Evolutionary conservation across 1,140 invertebrate genomes (phyloP).

Genomic region (Acromyrmex echinatior): DNA sequence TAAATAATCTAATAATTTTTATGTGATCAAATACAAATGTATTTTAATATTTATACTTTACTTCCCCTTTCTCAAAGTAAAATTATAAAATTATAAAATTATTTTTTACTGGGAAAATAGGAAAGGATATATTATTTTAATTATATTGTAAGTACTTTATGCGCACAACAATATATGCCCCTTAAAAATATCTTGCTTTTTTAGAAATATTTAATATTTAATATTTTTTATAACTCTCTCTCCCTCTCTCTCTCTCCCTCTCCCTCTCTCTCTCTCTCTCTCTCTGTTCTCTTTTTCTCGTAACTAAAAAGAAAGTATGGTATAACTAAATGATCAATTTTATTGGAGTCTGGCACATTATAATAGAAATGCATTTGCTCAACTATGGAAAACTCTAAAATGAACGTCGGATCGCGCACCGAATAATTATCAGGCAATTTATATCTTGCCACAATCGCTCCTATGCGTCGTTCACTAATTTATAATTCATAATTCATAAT

Average conservation of each 20-base stretch:
- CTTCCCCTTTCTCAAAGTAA: not conserved
- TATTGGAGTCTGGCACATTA: not conserved
- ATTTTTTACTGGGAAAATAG: not conserved
- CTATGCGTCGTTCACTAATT: conserved; percentile 67
- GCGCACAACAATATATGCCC: not conserved
- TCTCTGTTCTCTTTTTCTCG: not conserved
- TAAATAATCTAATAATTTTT: not conserved
- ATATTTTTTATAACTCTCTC: not conserved
- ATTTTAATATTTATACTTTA: not conserved
- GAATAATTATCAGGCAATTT: conserved; percentile 78
- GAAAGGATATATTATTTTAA: conserved; percentile 25
- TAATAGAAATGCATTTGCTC: conserved; percentile 27
- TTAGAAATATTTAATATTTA: not conserved
- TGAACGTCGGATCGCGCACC: conserved; percentile 36
- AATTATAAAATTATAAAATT: conserved; percentile 23
- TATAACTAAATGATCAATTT: conserved; percentile 33
- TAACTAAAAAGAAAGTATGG: not conserved
- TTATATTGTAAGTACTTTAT: conserved; percentile 12
- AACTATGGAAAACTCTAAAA: conserved; percentile 32
- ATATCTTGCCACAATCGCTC: conserved; percentile 65
- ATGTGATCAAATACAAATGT: conserved; percentile 3
- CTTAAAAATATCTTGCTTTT: not conserved
- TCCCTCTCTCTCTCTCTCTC: not conserved
- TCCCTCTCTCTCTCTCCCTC: too few species aligned
- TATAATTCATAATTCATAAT: conserved; percentile 80